A percentile compares a stretch with the other conserved stretches of the same genome.
These are phyloP conservation scores for Scelioninae gen. 2 DNA, from an alignment of 2,888 invertebrate species.

Conservation along the genomic window DNA sequence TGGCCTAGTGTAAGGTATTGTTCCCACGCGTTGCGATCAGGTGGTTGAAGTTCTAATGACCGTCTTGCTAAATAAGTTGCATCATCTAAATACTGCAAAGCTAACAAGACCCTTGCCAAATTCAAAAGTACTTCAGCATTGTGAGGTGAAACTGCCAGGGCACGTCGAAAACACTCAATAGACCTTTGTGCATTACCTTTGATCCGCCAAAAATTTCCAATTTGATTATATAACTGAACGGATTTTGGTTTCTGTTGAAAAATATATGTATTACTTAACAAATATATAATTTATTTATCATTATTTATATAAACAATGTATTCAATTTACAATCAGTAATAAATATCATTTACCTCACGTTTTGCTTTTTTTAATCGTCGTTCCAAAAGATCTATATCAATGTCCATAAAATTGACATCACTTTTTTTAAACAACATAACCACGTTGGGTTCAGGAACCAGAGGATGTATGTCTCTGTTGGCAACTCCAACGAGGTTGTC, in stretches of 20 bases:
- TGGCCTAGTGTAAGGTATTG: slow-evolving; percentile 94
- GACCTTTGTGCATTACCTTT: slow-evolving; percentile 91
- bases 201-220: slow-evolving; percentile 94
- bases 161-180: slow-evolving; percentile 92
- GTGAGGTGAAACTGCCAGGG: slow-evolving; percentile 89
- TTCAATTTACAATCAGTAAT: slow-evolving; percentile 9
- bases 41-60: slow-evolving; percentile 89
- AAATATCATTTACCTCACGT: slow-evolving; percentile 82
- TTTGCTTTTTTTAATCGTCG: slow-evolving; percentile 86
- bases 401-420: slow-evolving; percentile 79
- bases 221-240: slow-evolving; percentile 90
- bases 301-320: neutral
- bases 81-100: slow-evolving; percentile 91
- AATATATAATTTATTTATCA: too few relatives aligned
- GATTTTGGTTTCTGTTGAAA: slow-evolving; percentile 85
- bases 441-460: slow-evolving; percentile 89
- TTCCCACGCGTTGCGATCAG: slow-evolving; percentile 92
- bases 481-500: slow-evolving; percentile 91
- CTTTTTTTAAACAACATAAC: slow-evolving; percentile 86
- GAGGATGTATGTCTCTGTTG: slow-evolving; percentile 88
- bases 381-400: slow-evolving; percentile 86
- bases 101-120: slow-evolving; percentile 89
- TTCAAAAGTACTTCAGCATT: slow-evolving; percentile 91
- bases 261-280: too few relatives aligned
- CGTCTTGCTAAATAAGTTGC: slow-evolving; percentile 91